Evolutionary conservation across 2,888 invertebrate species (phyloP).

Genomic region (Orchestes rusci): DNA sequence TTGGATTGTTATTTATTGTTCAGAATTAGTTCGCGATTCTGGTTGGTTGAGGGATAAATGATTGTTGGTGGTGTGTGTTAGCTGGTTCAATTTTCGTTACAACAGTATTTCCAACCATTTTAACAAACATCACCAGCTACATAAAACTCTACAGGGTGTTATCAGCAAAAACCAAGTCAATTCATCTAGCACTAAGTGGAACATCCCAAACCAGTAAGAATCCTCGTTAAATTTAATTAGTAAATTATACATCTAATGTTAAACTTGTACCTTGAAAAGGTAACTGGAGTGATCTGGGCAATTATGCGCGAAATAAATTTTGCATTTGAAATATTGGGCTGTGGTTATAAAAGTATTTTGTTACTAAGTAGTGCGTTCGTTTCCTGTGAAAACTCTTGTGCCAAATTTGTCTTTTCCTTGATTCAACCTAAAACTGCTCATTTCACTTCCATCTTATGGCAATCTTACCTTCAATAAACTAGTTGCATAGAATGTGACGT

Average conservation of each 20-base stretch:
- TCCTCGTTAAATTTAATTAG: slow-evolving; percentile 8
- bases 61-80: no score
- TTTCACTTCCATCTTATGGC: slow-evolving; percentile 32
- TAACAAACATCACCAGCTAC: no score
- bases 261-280: slow-evolving; percentile 19
- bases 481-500: no score
- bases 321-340: slow-evolving; percentile 36
- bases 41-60: no score
- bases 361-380: slow-evolving; percentile 29
- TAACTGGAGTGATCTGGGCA: slow-evolving; percentile 36
- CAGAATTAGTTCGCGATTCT: neutral
- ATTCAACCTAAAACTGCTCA: slow-evolving; percentile 32
- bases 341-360: slow-evolving; percentile 35
- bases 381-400: slow-evolving; percentile 29
- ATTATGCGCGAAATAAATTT: slow-evolving; percentile 25
- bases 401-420: slow-evolving; percentile 29
- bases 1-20: slow-evolving; percentile 12
- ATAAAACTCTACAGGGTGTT: no score
- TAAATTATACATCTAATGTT: slow-evolving; percentile 18
- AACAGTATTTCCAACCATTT: no score
- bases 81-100: no score
- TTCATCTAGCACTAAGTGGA: no score
- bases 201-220: no score
- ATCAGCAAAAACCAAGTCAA: no score
- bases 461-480: slow-evolving; percentile 6